These are phyloP conservation scores for Gryllus bimaculatus DNA, from an alignment of 1,140 invertebrate genomes.

Conservation along the genomic window DNA sequence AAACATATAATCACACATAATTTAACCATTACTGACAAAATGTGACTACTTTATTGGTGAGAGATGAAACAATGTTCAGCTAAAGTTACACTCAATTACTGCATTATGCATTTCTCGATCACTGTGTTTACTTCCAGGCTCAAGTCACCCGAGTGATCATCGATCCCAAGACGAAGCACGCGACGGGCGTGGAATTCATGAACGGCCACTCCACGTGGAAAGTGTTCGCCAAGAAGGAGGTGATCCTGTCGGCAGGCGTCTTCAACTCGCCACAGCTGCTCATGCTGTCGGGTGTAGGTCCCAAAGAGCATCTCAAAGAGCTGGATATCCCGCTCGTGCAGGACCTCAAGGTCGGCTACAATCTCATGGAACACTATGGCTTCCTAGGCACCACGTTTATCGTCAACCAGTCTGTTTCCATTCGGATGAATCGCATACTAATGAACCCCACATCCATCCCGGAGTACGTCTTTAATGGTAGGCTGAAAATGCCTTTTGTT, in stretches of 20 bases:
- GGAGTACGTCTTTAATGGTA: neutral
- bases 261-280: constrained; percentile 72
- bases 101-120: too few species aligned
- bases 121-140: neutral
- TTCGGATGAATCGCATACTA: neutral
- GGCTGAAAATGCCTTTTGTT: too few species aligned
- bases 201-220: constrained; percentile 25
- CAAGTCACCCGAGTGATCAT: constrained; percentile 14
- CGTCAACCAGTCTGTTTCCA: constrained; percentile 24
- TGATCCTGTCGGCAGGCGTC: constrained; percentile 34
- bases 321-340: constrained; percentile 63
- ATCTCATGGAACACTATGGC: constrained; percentile 31
- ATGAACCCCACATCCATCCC: neutral
- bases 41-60: too few species aligned
- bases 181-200: constrained; percentile 18
- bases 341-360: constrained; percentile 45
- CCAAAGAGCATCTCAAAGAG: constrained; percentile 61
- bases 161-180: constrained; percentile 20
- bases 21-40: too few species aligned
- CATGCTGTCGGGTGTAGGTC: constrained; percentile 68
- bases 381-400: constrained; percentile 28
- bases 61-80: too few species aligned
- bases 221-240: constrained; percentile 24
- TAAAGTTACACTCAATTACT: too few species aligned
- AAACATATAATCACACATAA: too few species aligned